Evolutionary conservation across 2,113 vertebrate species (phyloP).

Genomic region (Tyto alba): DNA sequence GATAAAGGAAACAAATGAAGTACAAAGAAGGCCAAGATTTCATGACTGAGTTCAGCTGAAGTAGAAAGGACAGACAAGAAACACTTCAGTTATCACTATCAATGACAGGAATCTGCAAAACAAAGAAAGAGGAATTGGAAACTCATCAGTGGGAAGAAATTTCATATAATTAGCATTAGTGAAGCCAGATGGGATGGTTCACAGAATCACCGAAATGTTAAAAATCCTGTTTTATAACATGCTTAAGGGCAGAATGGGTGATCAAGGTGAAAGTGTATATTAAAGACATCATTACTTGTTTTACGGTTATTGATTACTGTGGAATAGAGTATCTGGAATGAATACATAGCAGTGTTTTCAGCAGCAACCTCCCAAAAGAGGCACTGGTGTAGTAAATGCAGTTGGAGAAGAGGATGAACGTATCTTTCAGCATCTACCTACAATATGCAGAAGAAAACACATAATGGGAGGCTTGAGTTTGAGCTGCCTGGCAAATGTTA

Average conservation of each 20-base stretch:
- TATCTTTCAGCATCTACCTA: not conserved
- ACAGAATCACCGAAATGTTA: not conserved
- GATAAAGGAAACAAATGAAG: not conserved
- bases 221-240: not conserved
- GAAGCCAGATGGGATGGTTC: not conserved
- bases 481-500: not conserved
- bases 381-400: not conserved
- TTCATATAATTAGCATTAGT: not conserved
- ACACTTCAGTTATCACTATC: not conserved
- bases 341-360: not conserved
- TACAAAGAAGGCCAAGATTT: not conserved
- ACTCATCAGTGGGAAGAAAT: not conserved
- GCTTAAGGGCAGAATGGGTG: not conserved
- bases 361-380: not conserved
- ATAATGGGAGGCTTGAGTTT: not conserved
- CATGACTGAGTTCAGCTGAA: not conserved
- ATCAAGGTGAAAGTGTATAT: not conserved
- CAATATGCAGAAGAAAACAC: fast-evolving
- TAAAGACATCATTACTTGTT: constrained; percentile 3
- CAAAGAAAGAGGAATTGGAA: not conserved
- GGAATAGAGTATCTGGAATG: not conserved
- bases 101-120: not conserved
- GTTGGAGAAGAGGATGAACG: not conserved
- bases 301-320: not conserved
- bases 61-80: not conserved